phyloP scores from a whole-genome alignment of 2,888 invertebrate genomes.

The Sturmia bella region DNA sequence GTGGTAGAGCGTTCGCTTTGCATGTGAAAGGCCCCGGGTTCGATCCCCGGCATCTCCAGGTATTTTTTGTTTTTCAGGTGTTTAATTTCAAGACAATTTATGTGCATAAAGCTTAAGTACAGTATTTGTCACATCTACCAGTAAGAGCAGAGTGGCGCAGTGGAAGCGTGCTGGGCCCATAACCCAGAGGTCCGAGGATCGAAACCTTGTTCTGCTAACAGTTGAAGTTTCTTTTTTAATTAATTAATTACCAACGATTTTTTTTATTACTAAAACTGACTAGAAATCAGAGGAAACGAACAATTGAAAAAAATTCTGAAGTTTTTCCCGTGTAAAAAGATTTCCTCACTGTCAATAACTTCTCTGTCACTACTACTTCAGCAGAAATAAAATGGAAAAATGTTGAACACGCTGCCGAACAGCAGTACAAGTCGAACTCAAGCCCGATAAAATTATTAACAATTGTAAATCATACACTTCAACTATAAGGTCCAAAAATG shows the following conservation, averaged over 20 bases:
- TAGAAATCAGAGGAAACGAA: too few relatives aligned
- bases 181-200: slow-evolving; percentile 84
- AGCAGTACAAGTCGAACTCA: too few relatives aligned
- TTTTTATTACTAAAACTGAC: too few relatives aligned
- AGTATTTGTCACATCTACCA: neutral
- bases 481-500: too few relatives aligned
- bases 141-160: slow-evolving; percentile 88
- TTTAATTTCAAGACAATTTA: neutral
- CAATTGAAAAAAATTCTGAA: too few relatives aligned
- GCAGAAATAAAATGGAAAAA: too few relatives aligned
- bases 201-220: slow-evolving; percentile 82
- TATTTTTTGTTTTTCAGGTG: slow-evolving; percentile 77
- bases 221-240: neutral
- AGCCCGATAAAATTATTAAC: too few relatives aligned
- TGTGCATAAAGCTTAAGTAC: neutral
- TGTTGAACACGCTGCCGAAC: too few relatives aligned
- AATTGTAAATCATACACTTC: too few relatives aligned
- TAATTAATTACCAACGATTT: neutral
- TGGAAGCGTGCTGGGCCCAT: slow-evolving; percentile 92
- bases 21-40: slow-evolving; percentile 99
- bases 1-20: slow-evolving; percentile 99
- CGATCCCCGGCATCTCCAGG: slow-evolving; percentile 97
- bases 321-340: too few relatives aligned
- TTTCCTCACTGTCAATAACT: too few relatives aligned
- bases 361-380: too few relatives aligned